These are phyloP conservation scores for Siderastrea radians DNA, from an alignment of 92 coral and sea anemone species.

Conservation along the genomic window DNA sequence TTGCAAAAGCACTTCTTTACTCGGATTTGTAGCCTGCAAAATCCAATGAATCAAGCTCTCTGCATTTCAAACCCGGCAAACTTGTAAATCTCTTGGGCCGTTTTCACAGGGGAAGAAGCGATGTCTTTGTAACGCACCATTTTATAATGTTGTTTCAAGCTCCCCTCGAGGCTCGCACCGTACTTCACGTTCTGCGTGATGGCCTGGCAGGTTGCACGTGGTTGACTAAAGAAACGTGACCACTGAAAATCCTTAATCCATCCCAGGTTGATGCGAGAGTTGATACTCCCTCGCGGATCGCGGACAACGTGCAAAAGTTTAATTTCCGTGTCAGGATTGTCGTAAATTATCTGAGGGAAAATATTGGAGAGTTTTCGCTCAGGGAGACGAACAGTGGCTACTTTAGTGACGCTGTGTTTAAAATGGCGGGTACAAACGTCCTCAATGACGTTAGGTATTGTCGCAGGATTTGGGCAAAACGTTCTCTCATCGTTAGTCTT, in stretches of 20 bases:
- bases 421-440: slow-evolving; percentile 21
- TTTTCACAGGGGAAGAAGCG: slow-evolving; percentile 52
- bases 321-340: slow-evolving; percentile 54
- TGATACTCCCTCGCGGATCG: slow-evolving; percentile 66
- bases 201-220: slow-evolving; percentile 53
- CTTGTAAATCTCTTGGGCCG: slow-evolving; percentile 57
- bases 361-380: slow-evolving; percentile 56
- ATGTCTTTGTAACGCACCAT: slow-evolving; percentile 55
- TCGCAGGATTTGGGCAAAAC: slow-evolving; percentile 16
- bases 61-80: slow-evolving; percentile 69
- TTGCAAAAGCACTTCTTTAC: slow-evolving; percentile 28
- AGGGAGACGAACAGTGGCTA: slow-evolving; percentile 62
- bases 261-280: slow-evolving; percentile 50
- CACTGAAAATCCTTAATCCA: slow-evolving; percentile 41
- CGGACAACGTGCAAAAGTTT: slow-evolving; percentile 67
- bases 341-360: slow-evolving; percentile 44
- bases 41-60: slow-evolving; percentile 53
- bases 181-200: slow-evolving; percentile 54
- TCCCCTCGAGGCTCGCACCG: slow-evolving; percentile 37
- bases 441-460: slow-evolving; percentile 24
- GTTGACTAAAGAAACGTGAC: not conserved
- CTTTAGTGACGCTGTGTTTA: slow-evolving; percentile 58
- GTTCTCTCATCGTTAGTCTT: not conserved
- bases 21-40: slow-evolving; percentile 48
- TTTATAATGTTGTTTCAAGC: slow-evolving; percentile 28